A percentile compares a stretch with the other conserved stretches of the same genome.
Evolutionary conservation across 2,113 vertebrate species (phyloP).

Genomic region (Bombycilla garrulus): DNA sequence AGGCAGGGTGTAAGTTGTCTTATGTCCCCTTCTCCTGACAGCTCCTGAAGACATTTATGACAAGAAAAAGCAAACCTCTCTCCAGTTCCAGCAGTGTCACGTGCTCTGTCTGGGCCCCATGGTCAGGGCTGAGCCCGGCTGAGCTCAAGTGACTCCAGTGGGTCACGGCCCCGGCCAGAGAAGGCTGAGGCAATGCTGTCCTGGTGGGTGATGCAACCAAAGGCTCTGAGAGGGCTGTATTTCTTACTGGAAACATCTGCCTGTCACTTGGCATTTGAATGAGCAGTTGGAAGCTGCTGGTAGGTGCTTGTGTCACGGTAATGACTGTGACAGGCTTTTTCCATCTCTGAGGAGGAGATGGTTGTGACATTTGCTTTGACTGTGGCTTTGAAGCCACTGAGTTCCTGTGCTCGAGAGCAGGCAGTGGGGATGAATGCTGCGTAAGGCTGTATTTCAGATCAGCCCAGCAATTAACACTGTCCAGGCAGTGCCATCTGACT

Average conservation of each 20-base stretch:
- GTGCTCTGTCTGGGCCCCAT: not conserved
- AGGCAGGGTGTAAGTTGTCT: not conserved
- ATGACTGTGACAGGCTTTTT: constrained; percentile 1
- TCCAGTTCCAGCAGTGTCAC: not conserved
- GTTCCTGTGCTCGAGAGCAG: not conserved
- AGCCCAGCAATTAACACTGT: not conserved
- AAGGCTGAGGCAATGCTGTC: constrained; percentile 45
- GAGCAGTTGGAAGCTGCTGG: not conserved
- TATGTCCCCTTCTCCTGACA: not conserved
- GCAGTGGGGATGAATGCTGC: not conserved
- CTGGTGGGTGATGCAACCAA: constrained; percentile 37
- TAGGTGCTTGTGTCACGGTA: not conserved
- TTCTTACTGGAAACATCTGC: constrained; percentile 4
- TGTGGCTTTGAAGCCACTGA: not conserved
- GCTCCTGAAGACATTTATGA: not conserved
- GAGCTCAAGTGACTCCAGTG: constrained; percentile 7
- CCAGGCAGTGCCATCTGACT: not conserved
- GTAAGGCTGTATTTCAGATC: not conserved
- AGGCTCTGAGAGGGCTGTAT: not conserved
- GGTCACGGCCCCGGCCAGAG: constrained; percentile 10
- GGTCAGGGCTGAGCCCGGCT: not conserved
- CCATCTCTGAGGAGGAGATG: not conserved
- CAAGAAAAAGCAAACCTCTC: not conserved
- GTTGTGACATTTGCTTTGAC: not conserved
- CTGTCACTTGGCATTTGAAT: not conserved